Base-by-base conservation (phyloP, 2,888 invertebrate species). In the Hanleya hanleyi region DNA sequence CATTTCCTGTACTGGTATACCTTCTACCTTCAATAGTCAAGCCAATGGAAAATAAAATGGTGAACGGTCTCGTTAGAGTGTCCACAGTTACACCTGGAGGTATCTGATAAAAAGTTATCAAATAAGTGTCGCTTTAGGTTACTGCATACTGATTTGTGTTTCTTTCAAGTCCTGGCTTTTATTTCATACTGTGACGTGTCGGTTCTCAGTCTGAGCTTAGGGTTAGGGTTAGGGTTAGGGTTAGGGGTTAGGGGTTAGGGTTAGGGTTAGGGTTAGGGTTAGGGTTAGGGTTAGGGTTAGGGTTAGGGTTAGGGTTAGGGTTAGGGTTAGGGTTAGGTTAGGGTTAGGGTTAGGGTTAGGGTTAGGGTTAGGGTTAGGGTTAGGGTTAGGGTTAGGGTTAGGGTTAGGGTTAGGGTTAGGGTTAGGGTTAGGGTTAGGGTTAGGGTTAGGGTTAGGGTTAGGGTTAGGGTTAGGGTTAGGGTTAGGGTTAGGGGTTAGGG, bases 401-500 rank as follows among this genome's bases (percentile, higher is more conserved):
- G 81, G 80, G 76, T 74, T 75, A 49, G 71, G 75, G 49, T 75
- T 67, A 65, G 72, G 71, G 32, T 73, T 73, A 38, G 72, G 71
- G 57, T 77, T 76, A 57, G 57, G 57, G 57, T 57, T 57, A 32
- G 74, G 79, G 64, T 76, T 71, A 67, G 74, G 77, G 62, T 71
- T 77, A 64, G 70, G 71, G 71, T 57, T 72, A 61, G 68, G 57
- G 57, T 9, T 9, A 7, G 26, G 57, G 57, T 57, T 75, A 72
- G 78, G 78, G 74, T 79, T 77, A 74, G 77, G 80, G 77, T 77
- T 78, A 73, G 78, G 80, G 77, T 79, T 79, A 74, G 79, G 80
- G 74, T 78, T 67, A 67, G 80, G 79, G 70, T 78, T 76, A 67
- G 79, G n/a, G 79, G 74, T 77, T 77, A 69, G 76, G 78, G 71